Evolutionary conservation across 2,888 invertebrate genomes (phyloP), one percentile per base, ranked within the genome.

Genomic region (Rotaria socialis): DNA sequence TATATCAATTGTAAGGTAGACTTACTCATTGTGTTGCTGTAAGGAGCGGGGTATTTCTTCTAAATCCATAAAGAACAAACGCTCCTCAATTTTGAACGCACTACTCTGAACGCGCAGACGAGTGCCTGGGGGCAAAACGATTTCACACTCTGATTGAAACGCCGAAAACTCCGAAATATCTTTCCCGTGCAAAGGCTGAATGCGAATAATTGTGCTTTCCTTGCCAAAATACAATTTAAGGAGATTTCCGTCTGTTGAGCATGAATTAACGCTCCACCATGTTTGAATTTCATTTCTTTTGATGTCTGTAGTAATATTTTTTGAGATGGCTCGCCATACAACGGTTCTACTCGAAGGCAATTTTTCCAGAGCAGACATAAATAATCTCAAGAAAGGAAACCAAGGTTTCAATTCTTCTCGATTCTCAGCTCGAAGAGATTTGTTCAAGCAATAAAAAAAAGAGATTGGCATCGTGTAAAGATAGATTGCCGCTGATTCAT

Each of bases 401-500:
- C 58, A 58, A 7, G 74, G 35, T 19, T 74, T 35, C 6, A 74
- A 74, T 41, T 10, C 22, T 35, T 35, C 35, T 35, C 35, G 35
- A 35, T 35, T 35, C 2, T 35, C 35, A 35, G 35, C 35, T 35
- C 74, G 74, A 35, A 74, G 74, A 14, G 74, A 8, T 74, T 74
- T 41, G 41, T 74, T 74, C 35, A 74, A 19, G 41, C 22, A 19
- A 6, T 35, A 41, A 11, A 14, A 74, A 41, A 74, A 74, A 16
- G 35, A 24, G 35, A 41, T 74, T 35, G 74, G 19, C 74, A 74
- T 74, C 41, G 74, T 74, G 27, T 74, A 74, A 27, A 74, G 74
- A 74, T 74, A 74, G 27, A 74, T 74, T 74, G 74, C 74, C 41
- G 74, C 74, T 4, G 74, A 35, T 27, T 74, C 74, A 41, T 74